These are phyloP conservation scores for Ischnura elegans DNA, from an alignment of 2,888 invertebrate species.

Conservation along the genomic window DNA sequence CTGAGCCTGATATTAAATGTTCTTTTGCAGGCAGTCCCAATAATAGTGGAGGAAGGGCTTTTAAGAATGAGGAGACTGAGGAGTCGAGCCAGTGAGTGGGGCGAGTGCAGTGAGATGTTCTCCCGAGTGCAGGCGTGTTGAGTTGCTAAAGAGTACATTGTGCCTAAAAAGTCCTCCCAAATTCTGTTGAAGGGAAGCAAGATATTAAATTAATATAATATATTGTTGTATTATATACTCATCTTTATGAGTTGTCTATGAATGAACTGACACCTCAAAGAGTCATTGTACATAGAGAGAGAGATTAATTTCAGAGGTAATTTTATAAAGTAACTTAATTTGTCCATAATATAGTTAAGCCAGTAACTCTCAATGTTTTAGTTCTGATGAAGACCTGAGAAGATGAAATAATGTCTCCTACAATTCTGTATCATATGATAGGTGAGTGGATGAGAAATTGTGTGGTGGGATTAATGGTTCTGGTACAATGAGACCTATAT, in stretches of 20 bases:
- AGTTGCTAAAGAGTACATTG: conserved; percentile 54
- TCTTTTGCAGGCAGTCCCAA: conserved; percentile 51
- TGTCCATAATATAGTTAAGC: conserved; percentile 1
- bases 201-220: conserved; percentile 65
- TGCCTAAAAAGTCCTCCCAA: conserved; percentile 59
- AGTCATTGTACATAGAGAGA: conserved; percentile 61
- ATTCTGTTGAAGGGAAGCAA: conserved; percentile 47
- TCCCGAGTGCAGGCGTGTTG: conserved; percentile 35
- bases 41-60: conserved; percentile 54
- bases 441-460: background rate
- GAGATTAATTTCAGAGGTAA: conserved; percentile 56
- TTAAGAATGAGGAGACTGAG: conserved; percentile 65
- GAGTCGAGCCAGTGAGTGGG: conserved; percentile 56
- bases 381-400: background rate
- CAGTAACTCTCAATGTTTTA: conserved; percentile 22
- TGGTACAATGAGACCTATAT: background rate
- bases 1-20: background rate
- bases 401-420: conserved; percentile 3
- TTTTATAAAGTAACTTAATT: conserved; percentile 56
- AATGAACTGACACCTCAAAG: conserved; percentile 48
- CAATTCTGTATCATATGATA: background rate
- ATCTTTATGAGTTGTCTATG: conserved; percentile 63
- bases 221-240: conserved; percentile 65
- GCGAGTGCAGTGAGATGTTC: conserved; percentile 52
- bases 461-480: conserved; percentile 29